Evolutionary conservation across 1,140 invertebrate species (phyloP).

Genomic region (Eriocheir sinensis): DNA sequence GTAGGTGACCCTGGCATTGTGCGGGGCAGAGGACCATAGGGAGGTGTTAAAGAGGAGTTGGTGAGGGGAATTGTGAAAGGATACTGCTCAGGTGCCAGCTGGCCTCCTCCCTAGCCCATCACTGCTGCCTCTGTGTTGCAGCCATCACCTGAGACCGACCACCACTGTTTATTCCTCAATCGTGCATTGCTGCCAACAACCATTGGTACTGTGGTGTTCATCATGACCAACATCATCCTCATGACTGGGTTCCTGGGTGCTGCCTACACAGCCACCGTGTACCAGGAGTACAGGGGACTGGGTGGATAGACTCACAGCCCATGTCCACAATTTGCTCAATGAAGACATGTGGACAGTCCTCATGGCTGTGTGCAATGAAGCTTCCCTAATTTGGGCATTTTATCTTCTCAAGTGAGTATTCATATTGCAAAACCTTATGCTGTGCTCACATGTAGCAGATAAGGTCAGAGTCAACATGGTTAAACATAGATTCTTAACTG

Average conservation of each 20-base stretch:
- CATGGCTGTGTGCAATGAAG: constrained; percentile 65
- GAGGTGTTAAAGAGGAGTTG: constrained; percentile 64
- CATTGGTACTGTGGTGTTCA: constrained; percentile 70
- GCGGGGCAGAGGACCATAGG: constrained; percentile 39
- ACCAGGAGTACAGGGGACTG: constrained; percentile 39
- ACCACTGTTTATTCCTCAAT: constrained; percentile 75
- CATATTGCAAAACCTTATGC: not conserved
- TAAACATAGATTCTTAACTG: too few relatives aligned
- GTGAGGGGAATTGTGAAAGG: constrained; percentile 63
- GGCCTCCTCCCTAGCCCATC: constrained; percentile 67
- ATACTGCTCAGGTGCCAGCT: constrained; percentile 72
- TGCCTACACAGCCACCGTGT: constrained; percentile 30
- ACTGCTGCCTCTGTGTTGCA: constrained; percentile 66
- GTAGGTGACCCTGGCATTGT: constrained; percentile 73
- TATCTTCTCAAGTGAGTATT: constrained; percentile 66
- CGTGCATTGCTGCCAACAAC: constrained; percentile 70
- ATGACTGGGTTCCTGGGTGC: constrained; percentile 56
- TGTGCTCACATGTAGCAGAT: too few relatives aligned
- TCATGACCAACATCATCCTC: constrained; percentile 60
- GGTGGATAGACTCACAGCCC: constrained; percentile 43
- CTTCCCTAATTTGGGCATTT: constrained; percentile 63
- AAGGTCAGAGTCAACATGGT: too few relatives aligned
- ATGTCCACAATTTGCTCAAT: constrained; percentile 46
- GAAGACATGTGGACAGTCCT: constrained; percentile 71
- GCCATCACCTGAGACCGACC: constrained; percentile 70